These are phyloP conservation scores for Mactra quadrangularis DNA, from an alignment of 1,140 invertebrate genomes.

Conservation along the genomic window DNA sequence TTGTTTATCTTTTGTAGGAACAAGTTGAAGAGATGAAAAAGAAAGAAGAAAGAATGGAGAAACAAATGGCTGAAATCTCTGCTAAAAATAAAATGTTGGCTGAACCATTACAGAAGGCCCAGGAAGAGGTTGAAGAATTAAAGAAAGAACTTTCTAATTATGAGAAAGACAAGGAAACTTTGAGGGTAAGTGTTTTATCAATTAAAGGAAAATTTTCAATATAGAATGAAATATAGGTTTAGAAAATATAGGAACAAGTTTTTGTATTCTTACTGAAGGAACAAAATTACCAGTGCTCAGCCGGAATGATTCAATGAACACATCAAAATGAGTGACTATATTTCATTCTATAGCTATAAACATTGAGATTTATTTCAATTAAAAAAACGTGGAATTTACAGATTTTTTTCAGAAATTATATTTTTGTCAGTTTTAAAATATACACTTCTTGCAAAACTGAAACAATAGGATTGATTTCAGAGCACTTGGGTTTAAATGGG, in stretches of 20 bases:
- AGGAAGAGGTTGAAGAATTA: conserved; percentile 88
- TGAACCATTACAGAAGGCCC: conserved; percentile 89
- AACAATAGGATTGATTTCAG: too few relatives aligned
- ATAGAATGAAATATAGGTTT: neutral
- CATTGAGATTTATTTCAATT: too few relatives aligned
- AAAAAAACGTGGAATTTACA: too few relatives aligned
- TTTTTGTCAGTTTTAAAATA: too few relatives aligned
- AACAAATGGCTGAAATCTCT: conserved; percentile 87
- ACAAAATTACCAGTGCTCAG: too few relatives aligned
- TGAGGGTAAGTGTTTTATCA: conserved; percentile 81
- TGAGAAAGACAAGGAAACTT: conserved; percentile 90
- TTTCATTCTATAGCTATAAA: too few relatives aligned
- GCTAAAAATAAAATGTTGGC: conserved; percentile 90
- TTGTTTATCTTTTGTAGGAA: conserved; percentile 85
- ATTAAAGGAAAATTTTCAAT: neutral
- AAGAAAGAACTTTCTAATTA: conserved; percentile 91
- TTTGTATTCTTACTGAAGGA: too few relatives aligned
- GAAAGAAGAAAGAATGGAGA: conserved; percentile 90
- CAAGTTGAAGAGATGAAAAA: conserved; percentile 93
- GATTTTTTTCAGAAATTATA: too few relatives aligned
- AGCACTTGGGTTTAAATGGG: too few relatives aligned
- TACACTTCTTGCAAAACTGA: too few relatives aligned
- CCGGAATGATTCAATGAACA: too few relatives aligned
- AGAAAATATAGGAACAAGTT: neutral
- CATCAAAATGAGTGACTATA: too few relatives aligned